Evolutionary conservation across 2,888 invertebrate species (phyloP).

Genomic region (Zygothrica quintamaculata): DNA sequence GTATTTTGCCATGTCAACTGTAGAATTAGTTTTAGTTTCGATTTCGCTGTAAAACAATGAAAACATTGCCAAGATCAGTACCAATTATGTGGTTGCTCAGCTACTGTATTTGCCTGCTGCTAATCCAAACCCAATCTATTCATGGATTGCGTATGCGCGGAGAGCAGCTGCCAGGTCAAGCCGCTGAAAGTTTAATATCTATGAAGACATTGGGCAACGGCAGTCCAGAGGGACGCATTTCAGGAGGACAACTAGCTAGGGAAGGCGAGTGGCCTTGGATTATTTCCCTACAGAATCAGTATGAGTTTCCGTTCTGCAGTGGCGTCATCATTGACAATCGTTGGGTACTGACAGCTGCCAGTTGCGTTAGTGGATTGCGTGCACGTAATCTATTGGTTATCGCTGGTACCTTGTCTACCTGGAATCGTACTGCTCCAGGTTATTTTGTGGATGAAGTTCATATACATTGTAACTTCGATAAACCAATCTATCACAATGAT

Average conservation of each 20-base stretch:
- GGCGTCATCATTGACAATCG: slow-evolving; percentile 64
- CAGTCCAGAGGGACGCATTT: slow-evolving; percentile 49
- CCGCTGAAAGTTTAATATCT: slow-evolving; percentile 6
- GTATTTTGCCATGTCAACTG: slow-evolving; percentile 49
- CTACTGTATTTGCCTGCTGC: slow-evolving; percentile 12
- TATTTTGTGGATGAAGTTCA: slow-evolving; percentile 52
- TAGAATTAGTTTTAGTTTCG: slow-evolving; percentile 54
- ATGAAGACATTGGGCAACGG: background rate
- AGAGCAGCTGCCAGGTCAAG: slow-evolving; percentile 45
- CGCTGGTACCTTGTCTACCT: slow-evolving; percentile 68
- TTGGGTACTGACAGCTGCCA: slow-evolving; percentile 79
- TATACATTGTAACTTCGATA: slow-evolving; percentile 71
- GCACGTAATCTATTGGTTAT: slow-evolving; percentile 49
- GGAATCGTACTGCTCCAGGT: slow-evolving; percentile 35
- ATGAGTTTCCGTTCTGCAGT: slow-evolving; percentile 71
- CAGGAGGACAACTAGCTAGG: slow-evolving; percentile 56
- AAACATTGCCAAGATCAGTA: slow-evolving; percentile 33
- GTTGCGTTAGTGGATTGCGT: slow-evolving; percentile 68
- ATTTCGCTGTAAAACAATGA: slow-evolving; percentile 52
- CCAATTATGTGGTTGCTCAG: slow-evolving; percentile 10
- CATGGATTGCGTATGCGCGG: slow-evolving; percentile 54
- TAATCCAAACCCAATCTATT: background rate
- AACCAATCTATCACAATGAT: slow-evolving; percentile 85
- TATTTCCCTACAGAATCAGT: slow-evolving; percentile 70
- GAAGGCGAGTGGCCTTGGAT: slow-evolving; percentile 74